Evolutionary conservation across 1,140 invertebrate species (phyloP).

Genomic region (Hycleus phaleratus): DNA sequence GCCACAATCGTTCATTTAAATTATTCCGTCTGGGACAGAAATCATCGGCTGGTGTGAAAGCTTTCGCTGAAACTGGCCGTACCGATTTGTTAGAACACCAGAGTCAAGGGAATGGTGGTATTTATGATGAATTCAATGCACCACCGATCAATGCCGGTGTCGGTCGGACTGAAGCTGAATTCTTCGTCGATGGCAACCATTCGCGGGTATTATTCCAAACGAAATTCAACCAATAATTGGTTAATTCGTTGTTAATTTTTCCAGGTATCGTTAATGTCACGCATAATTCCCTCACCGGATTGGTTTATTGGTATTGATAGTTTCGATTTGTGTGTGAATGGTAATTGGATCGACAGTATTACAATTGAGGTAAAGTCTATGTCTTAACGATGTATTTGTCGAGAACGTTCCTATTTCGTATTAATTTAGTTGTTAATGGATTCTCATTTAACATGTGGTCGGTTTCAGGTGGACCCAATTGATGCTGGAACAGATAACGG

Average conservation of each 20-base stretch:
- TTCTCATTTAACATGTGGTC: conserved; percentile 7
- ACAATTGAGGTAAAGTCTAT: conserved; percentile 68
- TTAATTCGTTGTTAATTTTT: conserved; percentile 20
- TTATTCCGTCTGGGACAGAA: conserved; percentile 71
- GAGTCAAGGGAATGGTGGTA: conserved; percentile 47
- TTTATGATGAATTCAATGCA: conserved; percentile 75
- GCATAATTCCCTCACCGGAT: conserved; percentile 91
- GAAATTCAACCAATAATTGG: too few species aligned
- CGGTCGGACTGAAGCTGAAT: conserved; percentile 69
- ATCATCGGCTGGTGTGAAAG: conserved; percentile 64
- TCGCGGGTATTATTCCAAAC: conserved; percentile 50
- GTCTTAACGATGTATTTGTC: background rate
- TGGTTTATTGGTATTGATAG: conserved; percentile 97
- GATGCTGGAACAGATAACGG: conserved; percentile 97
- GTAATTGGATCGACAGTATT: conserved; percentile 88
- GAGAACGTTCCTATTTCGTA: too few species aligned
- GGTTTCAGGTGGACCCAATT: conserved; percentile 74
- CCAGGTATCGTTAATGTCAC: conserved; percentile 76
- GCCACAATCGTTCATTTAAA: conserved; percentile 70
- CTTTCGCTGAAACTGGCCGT: conserved; percentile 75
- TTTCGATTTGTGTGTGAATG: conserved; percentile 84
- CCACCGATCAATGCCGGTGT: conserved; percentile 67
- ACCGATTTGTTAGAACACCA: conserved; percentile 59
- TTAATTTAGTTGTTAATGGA: too few species aligned
- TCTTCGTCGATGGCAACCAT: conserved; percentile 87